A percentile compares a stretch with the other conserved stretches of the same genome.
Conservation (phyloP, 2,797 vertebrate genomes). For the Brachyalestes nurse region DNA sequence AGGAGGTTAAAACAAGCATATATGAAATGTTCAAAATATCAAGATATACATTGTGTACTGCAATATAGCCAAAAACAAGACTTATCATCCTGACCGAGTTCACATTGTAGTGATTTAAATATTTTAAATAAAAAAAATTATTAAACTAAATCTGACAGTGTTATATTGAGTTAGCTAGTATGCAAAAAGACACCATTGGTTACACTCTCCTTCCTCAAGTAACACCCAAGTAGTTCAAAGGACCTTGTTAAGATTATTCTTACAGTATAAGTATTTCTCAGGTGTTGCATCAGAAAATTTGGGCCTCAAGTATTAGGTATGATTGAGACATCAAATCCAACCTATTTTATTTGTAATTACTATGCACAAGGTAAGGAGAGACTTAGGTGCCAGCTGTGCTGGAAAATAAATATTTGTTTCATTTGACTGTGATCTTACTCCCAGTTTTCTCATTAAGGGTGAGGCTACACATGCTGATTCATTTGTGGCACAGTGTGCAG, state of each 20-base stretch:
- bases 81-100: too few species aligned
- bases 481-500: not conserved
- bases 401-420: not conserved
- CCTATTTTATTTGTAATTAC: not conserved
- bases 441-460: not conserved
- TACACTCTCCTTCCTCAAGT: not conserved
- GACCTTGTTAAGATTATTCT: not conserved
- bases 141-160: not conserved
- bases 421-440: not conserved
- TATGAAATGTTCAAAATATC: too few species aligned
- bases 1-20: too few species aligned
- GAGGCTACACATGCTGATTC: not conserved
- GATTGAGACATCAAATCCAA: not conserved
- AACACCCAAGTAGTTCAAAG: slow-evolving; percentile 2
- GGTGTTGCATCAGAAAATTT: slow-evolving; percentile 37
- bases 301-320: not conserved
- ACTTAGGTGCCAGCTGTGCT: not conserved
- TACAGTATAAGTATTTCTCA: slow-evolving; percentile 22
- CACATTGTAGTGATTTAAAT: too few species aligned
- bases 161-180: not conserved
- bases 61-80: too few species aligned
- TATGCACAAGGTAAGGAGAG: not conserved
- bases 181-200: not conserved
- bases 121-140: too few species aligned
- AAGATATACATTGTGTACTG: too few species aligned